Evolutionary conservation across 2,113 vertebrate genomes (phyloP), one percentile per base, ranked within the genome.

Genomic region (Cyanoliseus patagonus): DNA sequence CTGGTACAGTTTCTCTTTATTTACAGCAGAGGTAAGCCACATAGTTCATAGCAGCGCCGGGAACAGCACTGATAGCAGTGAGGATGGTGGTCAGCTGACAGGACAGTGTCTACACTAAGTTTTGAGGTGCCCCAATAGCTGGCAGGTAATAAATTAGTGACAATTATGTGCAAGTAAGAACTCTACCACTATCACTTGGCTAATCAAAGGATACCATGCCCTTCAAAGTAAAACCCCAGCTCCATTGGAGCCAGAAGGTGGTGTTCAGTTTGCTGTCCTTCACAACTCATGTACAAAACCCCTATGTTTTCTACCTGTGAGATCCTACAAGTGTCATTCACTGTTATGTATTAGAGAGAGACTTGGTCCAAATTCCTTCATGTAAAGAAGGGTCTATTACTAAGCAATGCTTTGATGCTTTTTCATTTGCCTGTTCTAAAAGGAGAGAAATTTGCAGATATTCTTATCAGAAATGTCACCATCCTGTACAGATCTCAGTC

Each of bases 231-330:
- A 47, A 87, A 35, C 33, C 6, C 5, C 28, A 39, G 0, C 33
- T 41, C 28, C 16, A 3, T 11, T 77, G 41, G 67, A 90, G 25
- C 31, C 64, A 31, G 42, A 27, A 62, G 20, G 12, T 35, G 25
- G 35, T 88, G 73, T 83, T 37, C 19, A 28, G 15, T 87, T 94
- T 78, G 24, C 28, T 82, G 42, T 24, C 28, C 47, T 52, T 59
- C 10, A 39, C 13, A 80, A 16, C 25, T 42, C 11, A 10, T 7
- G 37, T 62, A 13, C 33, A 41, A 59, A 80, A 20, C 0, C 3
- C 2, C 22, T 17, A 1, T 0, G 0, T 3, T 57, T 88, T 80
- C 37, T 24, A 33, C 37, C 17, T 30, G 0, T 24, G 12, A 49
- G n/a, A 72, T 67, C 51, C 79, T 69, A 9, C 22, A 51, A 35